Evolutionary conservation across 1,140 invertebrate genomes (phyloP).

Genomic region (Euwallacea fornicatus): DNA sequence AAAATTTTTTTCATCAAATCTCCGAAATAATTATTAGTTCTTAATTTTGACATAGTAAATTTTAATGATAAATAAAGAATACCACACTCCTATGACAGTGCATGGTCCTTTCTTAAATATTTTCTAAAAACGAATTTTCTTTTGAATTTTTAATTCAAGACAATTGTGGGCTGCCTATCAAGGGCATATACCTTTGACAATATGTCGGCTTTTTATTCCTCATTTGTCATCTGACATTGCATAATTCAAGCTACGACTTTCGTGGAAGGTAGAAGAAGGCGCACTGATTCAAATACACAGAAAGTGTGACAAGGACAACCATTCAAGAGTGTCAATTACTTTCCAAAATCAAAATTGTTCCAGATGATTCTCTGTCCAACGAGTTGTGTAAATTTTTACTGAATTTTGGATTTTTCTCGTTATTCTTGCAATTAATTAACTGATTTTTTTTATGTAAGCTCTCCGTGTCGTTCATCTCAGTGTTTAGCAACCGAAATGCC

Average conservation of each 20-base stretch:
- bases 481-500: constrained; percentile 21
- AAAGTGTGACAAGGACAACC: not conserved
- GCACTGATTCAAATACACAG: not conserved
- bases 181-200: constrained; percentile 7
- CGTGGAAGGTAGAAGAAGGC: not conserved
- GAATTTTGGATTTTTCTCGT: constrained; percentile 7
- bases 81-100: too few species aligned
- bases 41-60: too few species aligned
- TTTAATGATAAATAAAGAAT: too few species aligned
- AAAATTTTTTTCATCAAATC: too few species aligned
- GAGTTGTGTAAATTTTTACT: constrained; percentile 18
- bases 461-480: constrained; percentile 17
- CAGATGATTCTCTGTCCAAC: constrained; percentile 25
- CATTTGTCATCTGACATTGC: constrained; percentile 17
- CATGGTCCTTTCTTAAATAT: too few species aligned
- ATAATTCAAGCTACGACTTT: constrained; percentile 22
- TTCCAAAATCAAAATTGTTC: constrained; percentile 16
- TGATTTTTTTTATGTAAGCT: constrained; percentile 21
- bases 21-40: too few species aligned
- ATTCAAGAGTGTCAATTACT: not conserved
- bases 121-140: not conserved
- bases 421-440: constrained; percentile 7
- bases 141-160: too few species aligned
- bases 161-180: not conserved
- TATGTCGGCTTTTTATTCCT: constrained; percentile 3